phyloP scores from a whole-genome alignment of 2,797 vertebrate species.

The Hippocampus kuda region DNA sequence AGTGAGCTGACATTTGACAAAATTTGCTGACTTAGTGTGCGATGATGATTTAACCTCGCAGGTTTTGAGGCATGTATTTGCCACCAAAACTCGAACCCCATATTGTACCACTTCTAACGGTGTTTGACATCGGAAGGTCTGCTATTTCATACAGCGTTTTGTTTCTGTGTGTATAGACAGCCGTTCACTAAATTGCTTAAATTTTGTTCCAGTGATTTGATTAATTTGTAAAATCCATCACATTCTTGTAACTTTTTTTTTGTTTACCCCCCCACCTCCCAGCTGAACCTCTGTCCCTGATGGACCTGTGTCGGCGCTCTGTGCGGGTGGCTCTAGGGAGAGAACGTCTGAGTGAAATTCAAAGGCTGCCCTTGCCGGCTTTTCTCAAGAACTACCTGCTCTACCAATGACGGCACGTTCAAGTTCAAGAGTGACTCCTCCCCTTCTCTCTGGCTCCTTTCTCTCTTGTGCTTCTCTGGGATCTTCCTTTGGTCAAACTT shows the following conservation, averaged over 20 bases:
- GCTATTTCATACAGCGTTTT: no score
- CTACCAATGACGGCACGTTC: slow-evolving; percentile 79
- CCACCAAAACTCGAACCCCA: no score
- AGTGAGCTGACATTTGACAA: no score
- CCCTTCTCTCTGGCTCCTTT: slow-evolving; percentile 22
- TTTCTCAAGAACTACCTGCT: slow-evolving; percentile 98
- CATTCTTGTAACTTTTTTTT: background rate
- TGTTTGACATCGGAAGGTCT: no score
- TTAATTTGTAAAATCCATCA: background rate
- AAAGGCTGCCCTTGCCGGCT: slow-evolving; percentile 83
- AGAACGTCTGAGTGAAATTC: slow-evolving; percentile 86
- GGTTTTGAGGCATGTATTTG: no score
- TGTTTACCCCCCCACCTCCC: slow-evolving; percentile 10
- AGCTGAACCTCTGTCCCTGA: slow-evolving; percentile 95
- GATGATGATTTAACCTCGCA: no score
- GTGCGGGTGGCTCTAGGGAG: slow-evolving; percentile 89
- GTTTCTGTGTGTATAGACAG: no score
- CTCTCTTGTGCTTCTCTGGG: slow-evolving; percentile 50
- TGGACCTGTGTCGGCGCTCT: slow-evolving; percentile 92
- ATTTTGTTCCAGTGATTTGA: background rate
- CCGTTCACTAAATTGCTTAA: no score
- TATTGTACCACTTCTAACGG: no score
- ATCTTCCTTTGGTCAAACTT: slow-evolving; percentile 48
- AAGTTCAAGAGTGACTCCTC: slow-evolving; percentile 23
- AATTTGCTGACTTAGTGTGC: no score